These are phyloP conservation scores for Diorhabda sublineata DNA, from an alignment of 1,140 invertebrate species.

Conservation along the genomic window DNA sequence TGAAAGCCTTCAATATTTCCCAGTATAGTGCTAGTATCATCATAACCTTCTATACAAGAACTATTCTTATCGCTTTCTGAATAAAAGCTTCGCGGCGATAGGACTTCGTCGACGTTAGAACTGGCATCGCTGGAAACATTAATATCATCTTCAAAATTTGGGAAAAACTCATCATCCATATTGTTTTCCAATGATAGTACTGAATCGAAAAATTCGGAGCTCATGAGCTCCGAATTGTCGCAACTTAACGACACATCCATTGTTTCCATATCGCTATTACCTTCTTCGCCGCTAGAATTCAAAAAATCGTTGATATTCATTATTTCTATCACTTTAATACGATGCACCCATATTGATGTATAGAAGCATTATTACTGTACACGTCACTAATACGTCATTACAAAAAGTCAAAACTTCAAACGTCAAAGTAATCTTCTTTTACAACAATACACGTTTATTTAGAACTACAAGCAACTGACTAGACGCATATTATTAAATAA, in stretches of 20 bases:
- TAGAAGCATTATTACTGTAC: not conserved
- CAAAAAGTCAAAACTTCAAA: not conserved
- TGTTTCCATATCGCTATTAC: slow-evolving; percentile 38
- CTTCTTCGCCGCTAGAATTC: slow-evolving; percentile 24
- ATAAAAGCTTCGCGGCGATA: slow-evolving; percentile 33
- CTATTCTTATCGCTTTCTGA: slow-evolving; percentile 42
- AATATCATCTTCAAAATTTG: slow-evolving; percentile 34
- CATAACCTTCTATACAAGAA: slow-evolving; percentile 24
- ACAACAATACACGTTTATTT: no score
- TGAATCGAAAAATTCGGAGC: slow-evolving; percentile 46
- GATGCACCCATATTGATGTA: slow-evolving; percentile 10
- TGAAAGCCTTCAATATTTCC: slow-evolving; percentile 31
- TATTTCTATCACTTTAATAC: slow-evolving; percentile 13
- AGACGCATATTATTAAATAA: no score
- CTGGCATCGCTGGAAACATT: slow-evolving; percentile 39
- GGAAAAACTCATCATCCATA: slow-evolving; percentile 34
- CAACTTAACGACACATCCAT: slow-evolving; percentile 39
- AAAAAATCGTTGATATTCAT: slow-evolving; percentile 33
- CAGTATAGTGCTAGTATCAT: slow-evolving; percentile 24
- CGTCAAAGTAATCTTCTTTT: not conserved
- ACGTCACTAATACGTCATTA: slow-evolving; percentile 9
- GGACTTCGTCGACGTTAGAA: slow-evolving; percentile 36
- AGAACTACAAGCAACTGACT: no score
- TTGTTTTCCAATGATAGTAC: slow-evolving; percentile 42
- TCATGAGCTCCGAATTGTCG: slow-evolving; percentile 41